A percentile compares a stretch with the other conserved stretches of the same genome.
Evolutionary conservation across 2,888 invertebrate genomes (phyloP).

Genomic region (Eupeodes latifasciatus): DNA sequence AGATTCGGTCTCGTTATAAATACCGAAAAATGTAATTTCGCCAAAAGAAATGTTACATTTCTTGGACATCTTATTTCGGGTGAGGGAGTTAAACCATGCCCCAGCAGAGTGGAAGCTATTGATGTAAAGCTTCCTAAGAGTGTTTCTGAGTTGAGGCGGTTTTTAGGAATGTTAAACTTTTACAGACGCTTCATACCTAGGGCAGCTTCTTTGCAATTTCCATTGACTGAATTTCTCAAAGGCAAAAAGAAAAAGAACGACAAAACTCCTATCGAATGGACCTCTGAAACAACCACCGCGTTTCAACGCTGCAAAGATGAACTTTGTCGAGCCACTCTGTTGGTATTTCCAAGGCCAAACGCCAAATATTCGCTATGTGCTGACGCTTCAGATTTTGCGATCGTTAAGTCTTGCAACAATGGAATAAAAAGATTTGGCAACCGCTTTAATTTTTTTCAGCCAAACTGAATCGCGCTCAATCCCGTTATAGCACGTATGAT

Average conservation of each 20-base stretch:
- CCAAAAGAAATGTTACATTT: constrained; percentile 2
- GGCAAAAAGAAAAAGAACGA: not conserved
- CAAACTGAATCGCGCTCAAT: too few species aligned
- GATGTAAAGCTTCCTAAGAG: not conserved
- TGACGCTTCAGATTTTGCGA: too few species aligned
- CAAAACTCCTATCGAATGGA: not conserved
- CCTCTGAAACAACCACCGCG: not conserved
- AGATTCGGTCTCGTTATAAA: not conserved
- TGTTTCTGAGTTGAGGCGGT: not conserved
- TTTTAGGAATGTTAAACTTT: constrained; percentile 6
- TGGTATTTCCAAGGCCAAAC: too few species aligned
- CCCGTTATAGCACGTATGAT: too few species aligned
- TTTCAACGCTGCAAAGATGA: too few species aligned
- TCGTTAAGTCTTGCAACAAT: too few species aligned
- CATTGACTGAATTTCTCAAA: not conserved
- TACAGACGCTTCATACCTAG: not conserved
- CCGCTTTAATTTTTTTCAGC: too few species aligned
- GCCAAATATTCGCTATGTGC: too few species aligned
- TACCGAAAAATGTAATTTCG: not conserved
- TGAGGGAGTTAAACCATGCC: not conserved
- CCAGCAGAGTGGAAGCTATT: not conserved
- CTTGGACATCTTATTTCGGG: not conserved
- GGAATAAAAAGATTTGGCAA: too few species aligned
- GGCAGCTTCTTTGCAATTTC: not conserved
- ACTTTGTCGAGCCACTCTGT: too few species aligned